Conservation (phyloP, 2,113 vertebrate genomes). For the Mungos mungo region DNA sequence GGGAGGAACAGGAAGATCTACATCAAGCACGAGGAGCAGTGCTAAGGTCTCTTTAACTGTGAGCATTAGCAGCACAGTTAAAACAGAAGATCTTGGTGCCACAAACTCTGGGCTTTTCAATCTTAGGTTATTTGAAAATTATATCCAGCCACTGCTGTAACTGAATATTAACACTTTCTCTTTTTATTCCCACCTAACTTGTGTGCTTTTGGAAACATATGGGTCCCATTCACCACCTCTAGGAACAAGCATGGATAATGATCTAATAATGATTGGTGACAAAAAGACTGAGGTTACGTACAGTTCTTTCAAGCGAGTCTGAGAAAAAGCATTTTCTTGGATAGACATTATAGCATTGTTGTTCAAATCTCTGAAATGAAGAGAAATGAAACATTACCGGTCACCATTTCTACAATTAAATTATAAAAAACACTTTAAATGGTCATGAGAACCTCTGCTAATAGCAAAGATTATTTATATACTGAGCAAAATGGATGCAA, state of each 20-base stretch:
- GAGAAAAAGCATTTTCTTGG: slow-evolving; percentile 88
- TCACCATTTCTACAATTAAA: slow-evolving; percentile 55
- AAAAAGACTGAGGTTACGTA: slow-evolving; percentile 82
- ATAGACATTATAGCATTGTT: slow-evolving; percentile 90
- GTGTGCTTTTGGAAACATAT: slow-evolving; percentile 7
- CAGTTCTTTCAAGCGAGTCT: slow-evolving; percentile 87
- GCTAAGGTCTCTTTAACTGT: neutral
- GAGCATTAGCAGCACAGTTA: neutral
- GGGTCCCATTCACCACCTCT: neutral
- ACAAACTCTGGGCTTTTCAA: neutral
- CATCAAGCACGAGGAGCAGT: neutral
- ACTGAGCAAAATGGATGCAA: slow-evolving; percentile 55
- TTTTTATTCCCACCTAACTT: neutral
- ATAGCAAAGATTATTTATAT: slow-evolving; percentile 59
- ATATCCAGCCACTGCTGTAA: neutral
- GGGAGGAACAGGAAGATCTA: neutral
- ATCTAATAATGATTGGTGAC: slow-evolving; percentile 5
- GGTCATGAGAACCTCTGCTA: slow-evolving; percentile 33
- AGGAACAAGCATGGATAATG: slow-evolving; percentile 6
- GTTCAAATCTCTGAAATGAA: slow-evolving; percentile 87
- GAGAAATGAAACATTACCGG: slow-evolving; percentile 67
- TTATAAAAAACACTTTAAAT: slow-evolving; percentile 52
- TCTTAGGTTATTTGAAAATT: slow-evolving; percentile 11
- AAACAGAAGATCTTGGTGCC: neutral
- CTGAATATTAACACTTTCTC: neutral